These are phyloP conservation scores for Accipiter virgatus DNA, from an alignment of 2,113 vertebrate genomes.

Conservation along the genomic window DNA sequence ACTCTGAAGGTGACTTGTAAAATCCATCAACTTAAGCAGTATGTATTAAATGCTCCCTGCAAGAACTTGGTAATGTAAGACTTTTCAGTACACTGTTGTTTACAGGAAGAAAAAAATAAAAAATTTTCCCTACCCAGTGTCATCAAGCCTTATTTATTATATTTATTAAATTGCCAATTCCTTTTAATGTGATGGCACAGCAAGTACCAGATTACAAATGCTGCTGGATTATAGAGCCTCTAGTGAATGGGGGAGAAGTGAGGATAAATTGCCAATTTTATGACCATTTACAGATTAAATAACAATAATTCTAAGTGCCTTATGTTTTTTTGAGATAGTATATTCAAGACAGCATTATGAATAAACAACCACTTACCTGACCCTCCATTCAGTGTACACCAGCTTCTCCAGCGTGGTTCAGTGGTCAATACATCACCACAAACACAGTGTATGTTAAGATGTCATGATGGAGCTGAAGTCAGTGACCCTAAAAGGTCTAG, in stretches of 20 bases:
- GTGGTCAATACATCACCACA: background rate
- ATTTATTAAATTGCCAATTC: background rate
- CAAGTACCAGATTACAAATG: background rate
- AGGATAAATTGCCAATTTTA: background rate
- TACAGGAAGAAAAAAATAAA: background rate
- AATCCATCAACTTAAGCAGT: background rate
- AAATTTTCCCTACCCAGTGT: background rate
- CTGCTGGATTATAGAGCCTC: background rate
- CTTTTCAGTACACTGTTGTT: background rate
- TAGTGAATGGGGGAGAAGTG: background rate
- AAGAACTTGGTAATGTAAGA: background rate
- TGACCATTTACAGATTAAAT: background rate
- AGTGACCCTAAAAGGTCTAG: background rate
- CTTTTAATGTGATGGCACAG: background rate
- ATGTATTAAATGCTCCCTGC: background rate
- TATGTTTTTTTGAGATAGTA: background rate
- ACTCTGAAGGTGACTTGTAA: background rate
- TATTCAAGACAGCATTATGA: background rate
- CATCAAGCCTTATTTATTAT: background rate
- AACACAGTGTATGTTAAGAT: background rate
- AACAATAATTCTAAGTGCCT: no score
- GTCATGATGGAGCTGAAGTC: background rate
- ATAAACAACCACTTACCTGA: background rate
- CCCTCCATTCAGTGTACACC: background rate
- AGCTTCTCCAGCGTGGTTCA: rapidly evolving